Percentiles rank a stretch among this genome's conserved stretches.
Conservation (phyloP, 1,140 invertebrate species). For the Lycorma delicatula region DNA sequence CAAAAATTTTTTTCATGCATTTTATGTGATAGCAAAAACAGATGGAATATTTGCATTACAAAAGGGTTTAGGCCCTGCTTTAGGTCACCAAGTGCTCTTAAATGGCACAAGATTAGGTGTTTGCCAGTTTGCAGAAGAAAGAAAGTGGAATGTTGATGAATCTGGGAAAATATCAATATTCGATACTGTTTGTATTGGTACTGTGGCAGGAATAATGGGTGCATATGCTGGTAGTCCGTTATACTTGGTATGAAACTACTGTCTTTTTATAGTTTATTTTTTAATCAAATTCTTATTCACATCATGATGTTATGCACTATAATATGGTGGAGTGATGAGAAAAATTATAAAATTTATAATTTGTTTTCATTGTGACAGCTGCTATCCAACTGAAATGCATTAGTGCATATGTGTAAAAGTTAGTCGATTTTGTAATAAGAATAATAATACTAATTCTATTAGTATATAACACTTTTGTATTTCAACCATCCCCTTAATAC, state of each 20-base stretch:
- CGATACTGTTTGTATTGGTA: constrained; percentile 57
- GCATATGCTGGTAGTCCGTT: constrained; percentile 70
- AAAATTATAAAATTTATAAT: too few species aligned
- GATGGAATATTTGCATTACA: constrained; percentile 73
- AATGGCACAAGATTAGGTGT: constrained; percentile 64
- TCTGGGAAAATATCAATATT: constrained; percentile 59
- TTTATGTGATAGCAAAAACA: constrained; percentile 50
- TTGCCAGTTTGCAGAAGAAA: constrained; percentile 63
- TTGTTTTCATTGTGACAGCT: too few species aligned
- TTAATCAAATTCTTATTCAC: too few species aligned
- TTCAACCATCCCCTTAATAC: too few species aligned
- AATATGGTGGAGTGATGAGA: too few species aligned
- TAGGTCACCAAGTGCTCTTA: constrained; percentile 61
- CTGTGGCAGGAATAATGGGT: constrained; percentile 62
- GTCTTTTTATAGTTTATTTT: too few species aligned
- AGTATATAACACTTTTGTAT: too few species aligned
- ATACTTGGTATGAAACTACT: constrained; percentile 64
- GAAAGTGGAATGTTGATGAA: constrained; percentile 57
- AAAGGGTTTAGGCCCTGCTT: constrained; percentile 75
- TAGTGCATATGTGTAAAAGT: too few species aligned
- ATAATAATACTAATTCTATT: too few species aligned
- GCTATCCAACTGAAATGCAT: too few species aligned
- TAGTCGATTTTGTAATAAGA: too few species aligned
- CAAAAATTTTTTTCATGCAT: constrained; percentile 58
- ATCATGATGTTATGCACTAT: too few species aligned